Base-by-base conservation (phyloP, 1,140 invertebrate genomes). In the Nasonia vitripennis region DNA sequence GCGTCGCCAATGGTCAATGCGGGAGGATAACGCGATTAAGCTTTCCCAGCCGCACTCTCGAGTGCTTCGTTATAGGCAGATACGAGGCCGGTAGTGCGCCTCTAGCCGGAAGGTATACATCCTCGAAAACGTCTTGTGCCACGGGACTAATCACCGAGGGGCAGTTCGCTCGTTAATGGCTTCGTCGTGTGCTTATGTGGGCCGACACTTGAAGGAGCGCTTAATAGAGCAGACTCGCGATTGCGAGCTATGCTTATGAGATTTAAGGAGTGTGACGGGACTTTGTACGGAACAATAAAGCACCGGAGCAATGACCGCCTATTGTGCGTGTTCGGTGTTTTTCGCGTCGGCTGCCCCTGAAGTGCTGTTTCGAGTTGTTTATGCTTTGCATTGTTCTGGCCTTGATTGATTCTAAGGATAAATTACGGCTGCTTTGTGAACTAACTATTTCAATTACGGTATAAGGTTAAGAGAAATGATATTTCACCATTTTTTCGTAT, bases 31-130 rank as follows among this genome's bases (percentile, higher is more conserved):
- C 77, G 37, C 78, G 17, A 80, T 80, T 68, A 80, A 41, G 55
- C 78, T 37, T 34, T 79, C 6, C 27, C 23, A 34, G 1, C 27
- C 12, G 5, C 55, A 14, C 11, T 80, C 31, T 80, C 14, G 31
- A 80, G 62, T 80, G 78, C 37, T 80, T 80, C 62, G 78, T 80
- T 80, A 80, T 45, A 67, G 31, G 10, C 20, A 45, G 62, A 70
- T 78, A 45, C 27, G 27, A 23, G 48, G 11, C 2, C 31, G 9
- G 45, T 41, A n/a, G n/a, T 27, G 10, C 3, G 1, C 34, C 51
- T 55, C 17, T 17, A 62, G 55, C 55, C 55, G 55, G 20, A 62
- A 62, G 55, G 17, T 62, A n/a, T 62, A 62, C 11, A 48, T n/a
- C 23, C 20, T n/a, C 0, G 20, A 4, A 62, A 34, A n/a, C 78